phyloP scores from a whole-genome alignment of 1,140 invertebrate species.

The Macrotrachela quadricornifera region DNA sequence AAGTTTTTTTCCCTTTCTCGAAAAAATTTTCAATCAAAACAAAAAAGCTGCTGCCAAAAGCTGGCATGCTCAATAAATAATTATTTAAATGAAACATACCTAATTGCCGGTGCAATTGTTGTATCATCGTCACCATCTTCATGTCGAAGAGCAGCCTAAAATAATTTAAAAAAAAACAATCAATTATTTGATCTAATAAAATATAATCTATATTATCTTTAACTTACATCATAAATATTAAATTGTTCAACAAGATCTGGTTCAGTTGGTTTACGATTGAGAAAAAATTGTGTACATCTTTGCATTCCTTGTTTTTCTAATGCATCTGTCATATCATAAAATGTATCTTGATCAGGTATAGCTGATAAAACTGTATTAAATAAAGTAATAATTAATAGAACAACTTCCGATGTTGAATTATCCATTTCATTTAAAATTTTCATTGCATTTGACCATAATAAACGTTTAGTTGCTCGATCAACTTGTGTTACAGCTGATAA shows the following conservation, averaged over 20 bases:
- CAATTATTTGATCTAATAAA: conserved; percentile 71
- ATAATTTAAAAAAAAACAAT: too few species aligned
- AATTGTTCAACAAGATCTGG: too few species aligned
- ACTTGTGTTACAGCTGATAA: conserved; percentile 67
- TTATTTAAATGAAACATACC: too few species aligned
- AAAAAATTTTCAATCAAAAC: too few species aligned
- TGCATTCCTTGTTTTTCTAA: conserved; percentile 91
- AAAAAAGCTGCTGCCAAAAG: too few species aligned
- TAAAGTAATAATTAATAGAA: conserved; percentile 6
- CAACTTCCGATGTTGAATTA: conserved; percentile 1
- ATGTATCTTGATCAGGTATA: conserved; percentile 82
- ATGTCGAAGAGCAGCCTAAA: conserved; percentile 55
- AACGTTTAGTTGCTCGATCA: conserved; percentile 44
- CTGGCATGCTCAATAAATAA: too few species aligned
- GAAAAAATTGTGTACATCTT: conserved; percentile 44
- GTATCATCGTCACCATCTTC: conserved; percentile 43
- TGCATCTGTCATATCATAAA: conserved; percentile 88
- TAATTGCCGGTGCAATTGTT: too few species aligned
- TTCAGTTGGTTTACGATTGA: too few species aligned
- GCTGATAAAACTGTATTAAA: conserved; percentile 44
- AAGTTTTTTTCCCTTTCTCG: too few species aligned
- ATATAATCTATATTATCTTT: conserved; percentile 40
- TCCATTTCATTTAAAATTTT: conserved; percentile 65
- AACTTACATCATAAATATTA: too few species aligned
- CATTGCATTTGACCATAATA: conserved; percentile 62